Evolutionary conservation across 2,113 vertebrate species (phyloP).

Genomic region (Panthera uncia): DNA sequence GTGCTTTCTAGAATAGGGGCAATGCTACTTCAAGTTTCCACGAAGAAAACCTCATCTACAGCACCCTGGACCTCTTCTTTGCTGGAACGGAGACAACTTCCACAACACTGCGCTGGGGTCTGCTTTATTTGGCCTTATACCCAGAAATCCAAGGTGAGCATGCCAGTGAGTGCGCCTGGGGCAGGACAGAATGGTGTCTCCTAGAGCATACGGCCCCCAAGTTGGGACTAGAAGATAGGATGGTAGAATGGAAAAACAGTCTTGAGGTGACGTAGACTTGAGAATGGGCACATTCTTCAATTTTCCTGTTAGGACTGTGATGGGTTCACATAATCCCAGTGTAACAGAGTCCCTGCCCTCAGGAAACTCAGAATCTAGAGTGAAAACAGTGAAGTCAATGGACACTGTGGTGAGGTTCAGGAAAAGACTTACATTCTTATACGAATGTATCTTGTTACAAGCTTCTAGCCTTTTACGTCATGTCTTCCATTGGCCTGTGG

Average conservation of each 20-base stretch:
- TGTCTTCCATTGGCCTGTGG: background rate
- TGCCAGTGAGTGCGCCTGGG: rapidly evolving
- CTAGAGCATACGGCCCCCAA: background rate
- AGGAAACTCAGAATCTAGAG: background rate
- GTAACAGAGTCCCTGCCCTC: background rate
- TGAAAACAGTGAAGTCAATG: background rate
- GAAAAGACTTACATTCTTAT: background rate
- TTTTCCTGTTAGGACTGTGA: background rate
- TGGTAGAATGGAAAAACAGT: background rate
- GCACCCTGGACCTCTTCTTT: slow-evolving; percentile 84
- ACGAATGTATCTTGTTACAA: background rate
- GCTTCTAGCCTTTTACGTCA: background rate
- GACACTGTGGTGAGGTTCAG: background rate
- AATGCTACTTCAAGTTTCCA: slow-evolving; percentile 72
- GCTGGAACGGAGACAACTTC: slow-evolving; percentile 87
- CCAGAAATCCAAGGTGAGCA: slow-evolving; percentile 87
- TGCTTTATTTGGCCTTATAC: slow-evolving; percentile 87
- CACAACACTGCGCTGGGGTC: slow-evolving; percentile 87
- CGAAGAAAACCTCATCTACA: slow-evolving; percentile 80
- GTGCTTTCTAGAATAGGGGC: slow-evolving; percentile 57
- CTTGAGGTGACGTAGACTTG: background rate
- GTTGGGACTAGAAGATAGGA: background rate
- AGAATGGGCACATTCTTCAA: rapidly evolving
- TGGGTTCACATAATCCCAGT: background rate
- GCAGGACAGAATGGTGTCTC: no score